A percentile compares a stretch with the other conserved stretches of the same genome.
Evolutionary conservation across 2,888 invertebrate species (phyloP).

Genomic region (Mimumesa dahlbomi): DNA sequence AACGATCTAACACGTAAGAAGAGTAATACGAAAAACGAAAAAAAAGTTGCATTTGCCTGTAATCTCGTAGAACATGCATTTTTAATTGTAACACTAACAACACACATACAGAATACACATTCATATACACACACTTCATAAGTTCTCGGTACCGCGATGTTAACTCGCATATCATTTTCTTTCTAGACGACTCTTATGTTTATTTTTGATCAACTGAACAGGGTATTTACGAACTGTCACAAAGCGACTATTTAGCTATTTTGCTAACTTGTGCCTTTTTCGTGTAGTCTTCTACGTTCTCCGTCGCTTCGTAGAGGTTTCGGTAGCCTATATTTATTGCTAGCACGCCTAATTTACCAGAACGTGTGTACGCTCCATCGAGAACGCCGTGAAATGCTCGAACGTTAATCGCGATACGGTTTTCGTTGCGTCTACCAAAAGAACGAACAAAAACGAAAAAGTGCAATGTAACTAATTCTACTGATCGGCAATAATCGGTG

Average conservation of each 20-base stretch:
- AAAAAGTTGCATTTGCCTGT: background rate
- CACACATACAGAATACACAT: too few species aligned
- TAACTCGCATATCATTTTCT: slow-evolving; percentile 4
- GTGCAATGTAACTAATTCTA: slow-evolving; percentile 5
- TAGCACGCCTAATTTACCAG: too few species aligned
- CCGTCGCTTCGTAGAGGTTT: slow-evolving; percentile 8
- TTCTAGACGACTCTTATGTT: slow-evolving; percentile 12
- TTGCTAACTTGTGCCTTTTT: slow-evolving; percentile 30
- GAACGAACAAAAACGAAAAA: too few species aligned
- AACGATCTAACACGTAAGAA: background rate
- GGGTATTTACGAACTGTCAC: slow-evolving; percentile 38
- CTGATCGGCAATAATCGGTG: slow-evolving; percentile 17
- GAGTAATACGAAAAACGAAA: background rate
- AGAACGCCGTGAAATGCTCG: background rate
- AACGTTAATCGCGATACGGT: slow-evolving; percentile 1
- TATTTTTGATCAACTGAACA: slow-evolving; percentile 14
- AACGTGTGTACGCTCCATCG: slow-evolving; percentile 14
- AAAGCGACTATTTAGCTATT: slow-evolving; percentile 24
- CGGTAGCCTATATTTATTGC: slow-evolving; percentile 7
- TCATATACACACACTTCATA: too few species aligned
- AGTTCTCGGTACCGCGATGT: too few species aligned
- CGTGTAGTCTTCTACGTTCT: slow-evolving; percentile 21
- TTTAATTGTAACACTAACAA: background rate
- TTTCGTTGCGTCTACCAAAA: slow-evolving; percentile 3
- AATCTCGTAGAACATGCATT: background rate